Base-by-base conservation (phyloP, 2,113 vertebrate genomes). In the Leptodactylus fuscus region DNA sequence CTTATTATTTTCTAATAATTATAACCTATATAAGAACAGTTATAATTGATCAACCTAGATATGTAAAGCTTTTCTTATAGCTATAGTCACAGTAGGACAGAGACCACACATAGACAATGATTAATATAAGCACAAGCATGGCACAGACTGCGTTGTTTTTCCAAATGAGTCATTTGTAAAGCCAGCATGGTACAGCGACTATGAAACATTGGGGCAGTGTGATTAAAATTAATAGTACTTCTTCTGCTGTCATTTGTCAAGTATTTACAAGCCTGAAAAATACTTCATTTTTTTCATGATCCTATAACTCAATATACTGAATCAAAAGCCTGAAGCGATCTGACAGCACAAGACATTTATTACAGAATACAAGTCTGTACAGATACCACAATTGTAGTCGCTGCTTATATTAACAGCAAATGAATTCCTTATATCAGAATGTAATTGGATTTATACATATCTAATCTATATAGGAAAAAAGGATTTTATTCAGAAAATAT, bases 191-290 rank as follows among this genome's bases (percentile, higher is more conserved):
- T 62, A 24, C 92, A 92, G 92, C 95, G 94, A 95, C 93, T 95
- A 94, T 96, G 96, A 97, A 97, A 95, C 95, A 95, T 94, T 94
- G 95, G 95, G 95, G 95, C 95, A 94, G 93, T 94, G 95, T 96
- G 95, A 97, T 97, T 96, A 94, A 94, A 97, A 98, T 98, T 96
- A 96, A 98, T 98, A 97, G 95, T 95, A 96, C 95, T 94, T 96
- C 95, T 94, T 95, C 94, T 94, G 93, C 95, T 92, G 94, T 97
- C 96, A 97, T 97, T 98, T 97, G 96, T 98, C 97, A 98, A 95
- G 96, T 97, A 95, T 98, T 98, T 98, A 98, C 97, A 98, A 98
- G 96, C 95, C 95, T 97, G 96, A 97, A 96, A 97, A 96, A 95
- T 95, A 97, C 96, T 97, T 97, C 95, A 97, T 98, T 97, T 95